Conservation (phyloP, 1,140 invertebrate genomes). For the Drosophila repleta region DNA sequence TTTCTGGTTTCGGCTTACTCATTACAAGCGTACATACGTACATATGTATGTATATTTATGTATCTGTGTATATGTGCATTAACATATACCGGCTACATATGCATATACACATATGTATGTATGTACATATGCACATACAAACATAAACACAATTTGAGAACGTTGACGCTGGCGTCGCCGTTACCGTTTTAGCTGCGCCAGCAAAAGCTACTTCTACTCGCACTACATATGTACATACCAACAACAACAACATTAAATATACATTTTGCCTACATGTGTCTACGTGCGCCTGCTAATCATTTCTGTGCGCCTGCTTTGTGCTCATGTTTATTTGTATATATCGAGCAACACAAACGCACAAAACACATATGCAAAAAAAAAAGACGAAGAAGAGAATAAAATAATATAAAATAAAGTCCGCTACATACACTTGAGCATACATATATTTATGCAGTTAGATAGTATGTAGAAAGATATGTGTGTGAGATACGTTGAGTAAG, state of each 20-base stretch:
- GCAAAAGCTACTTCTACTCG: constrained; percentile 56
- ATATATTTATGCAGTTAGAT: constrained; percentile 31
- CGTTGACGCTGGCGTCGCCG: constrained; percentile 52
- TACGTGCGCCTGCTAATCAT: constrained; percentile 69
- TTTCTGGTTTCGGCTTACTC: constrained; percentile 76
- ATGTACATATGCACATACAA: constrained; percentile 29
- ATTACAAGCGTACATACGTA: constrained; percentile 55
- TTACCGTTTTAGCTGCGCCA: constrained; percentile 71
- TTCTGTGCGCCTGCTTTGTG: constrained; percentile 74
- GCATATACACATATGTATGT: constrained; percentile 36
- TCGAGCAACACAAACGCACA: constrained; percentile 80
- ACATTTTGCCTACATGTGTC: constrained; percentile 38
- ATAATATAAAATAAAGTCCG: constrained; percentile 47
- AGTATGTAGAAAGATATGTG: constrained; percentile 24
- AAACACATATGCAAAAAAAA: constrained; percentile 73
- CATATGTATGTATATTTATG: neutral
- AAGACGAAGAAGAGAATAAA: no score
- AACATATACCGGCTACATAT: constrained; percentile 45
- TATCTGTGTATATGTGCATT: constrained; percentile 29
- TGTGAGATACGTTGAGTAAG: constrained; percentile 8
- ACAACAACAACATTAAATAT: constrained; percentile 48
- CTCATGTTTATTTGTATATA: constrained; percentile 83
- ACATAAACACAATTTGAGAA: constrained; percentile 66
- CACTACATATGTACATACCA: constrained; percentile 49
- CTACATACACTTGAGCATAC: constrained; percentile 54